phyloP scores from a whole-genome alignment of 53 echinoderm and acorn worm genomes.

The Echinometra lucunter region DNA sequence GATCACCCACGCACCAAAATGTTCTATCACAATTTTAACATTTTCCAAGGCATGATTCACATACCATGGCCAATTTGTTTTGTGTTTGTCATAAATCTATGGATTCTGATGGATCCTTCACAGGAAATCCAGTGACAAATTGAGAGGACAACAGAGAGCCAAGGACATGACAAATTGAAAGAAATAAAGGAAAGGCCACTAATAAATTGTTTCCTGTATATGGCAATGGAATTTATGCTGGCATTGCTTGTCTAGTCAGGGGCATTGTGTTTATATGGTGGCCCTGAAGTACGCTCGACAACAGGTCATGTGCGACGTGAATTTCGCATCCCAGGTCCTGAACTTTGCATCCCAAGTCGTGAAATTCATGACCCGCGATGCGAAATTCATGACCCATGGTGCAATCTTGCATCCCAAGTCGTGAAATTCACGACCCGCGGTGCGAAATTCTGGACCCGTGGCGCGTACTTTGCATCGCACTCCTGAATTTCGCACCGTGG shows the following conservation, averaged over 20 bases:
- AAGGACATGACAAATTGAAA: constrained; percentile 40
- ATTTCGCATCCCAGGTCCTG: too few species aligned
- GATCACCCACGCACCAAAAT: neutral
- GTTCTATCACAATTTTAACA: neutral
- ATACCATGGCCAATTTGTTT: constrained; percentile 7
- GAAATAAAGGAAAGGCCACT: constrained; percentile 40
- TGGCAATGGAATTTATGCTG: constrained; percentile 8
- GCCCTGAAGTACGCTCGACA: too few species aligned
- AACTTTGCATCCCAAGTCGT: too few species aligned
- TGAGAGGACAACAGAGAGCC: constrained; percentile 1
- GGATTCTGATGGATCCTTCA: neutral
- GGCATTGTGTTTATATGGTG: neutral
- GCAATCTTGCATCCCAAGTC: too few species aligned
- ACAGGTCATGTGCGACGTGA: too few species aligned
- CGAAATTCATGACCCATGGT: too few species aligned
- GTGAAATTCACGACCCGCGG: too few species aligned
- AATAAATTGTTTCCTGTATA: constrained; percentile 50
- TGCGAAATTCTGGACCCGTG: too few species aligned
- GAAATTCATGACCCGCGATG: too few species aligned
- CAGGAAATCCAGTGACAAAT: constrained; percentile 39
- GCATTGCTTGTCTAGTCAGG: neutral
- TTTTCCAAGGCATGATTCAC: constrained; percentile 41
- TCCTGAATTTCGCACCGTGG: too few species aligned
- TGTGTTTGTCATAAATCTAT: neutral
- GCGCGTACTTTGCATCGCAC: too few species aligned